Evolutionary conservation across 2,888 invertebrate species (phyloP).

Genomic region (Drosophila emarginata): DNA sequence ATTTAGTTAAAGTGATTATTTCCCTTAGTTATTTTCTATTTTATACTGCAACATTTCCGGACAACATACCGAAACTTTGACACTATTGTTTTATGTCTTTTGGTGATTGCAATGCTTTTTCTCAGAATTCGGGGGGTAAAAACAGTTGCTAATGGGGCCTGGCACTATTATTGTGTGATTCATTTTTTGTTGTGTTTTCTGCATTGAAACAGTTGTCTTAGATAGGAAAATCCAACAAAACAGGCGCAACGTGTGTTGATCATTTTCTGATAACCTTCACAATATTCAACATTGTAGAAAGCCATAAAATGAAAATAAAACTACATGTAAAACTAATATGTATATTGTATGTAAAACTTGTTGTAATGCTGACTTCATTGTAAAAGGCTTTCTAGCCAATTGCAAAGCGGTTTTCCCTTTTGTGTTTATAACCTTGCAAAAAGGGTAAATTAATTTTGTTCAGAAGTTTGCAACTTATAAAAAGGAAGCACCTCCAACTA

Average conservation of each 20-base stretch:
- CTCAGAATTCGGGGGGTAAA: conserved; percentile 5
- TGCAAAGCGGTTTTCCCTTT: neutral
- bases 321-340: neutral
- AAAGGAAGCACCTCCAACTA: too few relatives aligned
- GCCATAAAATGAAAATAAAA: neutral
- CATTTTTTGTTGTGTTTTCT: conserved; percentile 2
- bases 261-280: conserved; percentile 9
- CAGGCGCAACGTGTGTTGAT: conserved; percentile 10
- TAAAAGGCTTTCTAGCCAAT: neutral
- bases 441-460: too few relatives aligned
- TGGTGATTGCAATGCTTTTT: conserved; percentile 5
- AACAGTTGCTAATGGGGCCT: conserved; percentile 18
- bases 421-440: too few relatives aligned
- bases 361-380: neutral
- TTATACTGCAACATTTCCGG: neutral
- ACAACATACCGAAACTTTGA: conserved; percentile 9
- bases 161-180: conserved; percentile 15
- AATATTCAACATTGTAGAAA: neutral
- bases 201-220: conserved; percentile 12
- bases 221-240: conserved; percentile 6
- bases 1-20: too few relatives aligned
- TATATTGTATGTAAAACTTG: neutral
- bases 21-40: neutral
- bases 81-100: conserved; percentile 3
- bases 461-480: too few relatives aligned